Evolutionary conservation across 2,888 invertebrate species (phyloP), one percentile per base, ranked within the genome.

Genomic region (Dorcus hopei): DNA sequence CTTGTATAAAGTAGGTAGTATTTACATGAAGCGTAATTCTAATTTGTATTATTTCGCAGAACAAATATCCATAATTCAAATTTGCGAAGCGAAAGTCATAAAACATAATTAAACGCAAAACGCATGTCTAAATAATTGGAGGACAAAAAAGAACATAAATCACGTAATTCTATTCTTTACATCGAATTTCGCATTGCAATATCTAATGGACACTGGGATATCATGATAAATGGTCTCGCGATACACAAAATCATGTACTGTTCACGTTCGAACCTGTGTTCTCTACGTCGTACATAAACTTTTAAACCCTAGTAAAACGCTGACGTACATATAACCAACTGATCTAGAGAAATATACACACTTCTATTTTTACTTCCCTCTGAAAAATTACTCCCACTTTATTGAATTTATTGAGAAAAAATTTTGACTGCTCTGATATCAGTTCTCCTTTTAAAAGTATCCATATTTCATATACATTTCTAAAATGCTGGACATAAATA

Each of bases 201-300:
- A 61, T 65, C 63, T 65, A 65, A 63, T 65, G 65, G 63, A 65
- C 61, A 63, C 59, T 57, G 61, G 65, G 58, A 63, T 65, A 63
- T 63, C 64, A 63, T 64, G 63, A 63, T 63, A 61, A 65, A 65
- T 63, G 65, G 57, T 57, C 54, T 52, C 61, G 59, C 62, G 56
- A 58, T 63, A 63, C 63, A 63, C 60, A 63, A 63, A 65, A 54
- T 53, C 59, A 54, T 62, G 62, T 61, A 64, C 53, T 64, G 61
- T 62, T 61, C 40, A 52, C 49, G 43, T 43, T 52, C 33, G 39
- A 38, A 50, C 26, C 11, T 39, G 23, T 42, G 23, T 38, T 26
- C 57, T 50, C 50, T 19, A 38, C 11, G 33, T 45, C 14, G 19
- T 45, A 11, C 23, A 45, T 45, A 19, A 42, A 16, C 16, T 42